Percentiles rank a stretch among this genome's conserved stretches.
Conservation (phyloP, 1,140 invertebrate species). For the Diachasma alloeum region DNA sequence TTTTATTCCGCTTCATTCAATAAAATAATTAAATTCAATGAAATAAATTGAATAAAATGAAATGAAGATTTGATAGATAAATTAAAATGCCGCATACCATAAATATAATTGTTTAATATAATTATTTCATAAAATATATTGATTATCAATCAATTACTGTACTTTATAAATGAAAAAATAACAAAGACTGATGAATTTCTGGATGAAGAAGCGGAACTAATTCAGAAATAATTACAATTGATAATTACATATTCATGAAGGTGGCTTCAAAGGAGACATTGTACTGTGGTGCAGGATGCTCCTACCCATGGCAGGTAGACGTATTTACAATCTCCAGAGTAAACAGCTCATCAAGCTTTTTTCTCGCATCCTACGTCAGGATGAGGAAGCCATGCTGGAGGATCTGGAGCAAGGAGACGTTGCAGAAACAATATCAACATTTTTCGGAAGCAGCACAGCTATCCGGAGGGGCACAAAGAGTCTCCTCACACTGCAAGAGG, state of each 20-base stretch:
- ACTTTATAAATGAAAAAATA: no score
- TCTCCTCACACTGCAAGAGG: slow-evolving; percentile 77
- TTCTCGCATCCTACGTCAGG: slow-evolving; percentile 77
- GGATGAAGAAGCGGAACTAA: not conserved
- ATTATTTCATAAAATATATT: no score
- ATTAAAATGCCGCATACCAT: no score
- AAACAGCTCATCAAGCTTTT: slow-evolving; percentile 92
- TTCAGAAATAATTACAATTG: not conserved
- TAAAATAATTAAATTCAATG: no score
- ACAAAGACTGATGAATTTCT: no score
- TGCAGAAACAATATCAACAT: slow-evolving; percentile 84
- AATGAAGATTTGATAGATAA: no score
- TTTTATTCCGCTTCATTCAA: no score
- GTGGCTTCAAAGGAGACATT: slow-evolving; percentile 79
- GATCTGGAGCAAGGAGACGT: slow-evolving; percentile 90
- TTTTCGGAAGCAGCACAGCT: slow-evolving; percentile 75
- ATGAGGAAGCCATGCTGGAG: slow-evolving; percentile 83
- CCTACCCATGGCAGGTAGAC: slow-evolving; percentile 82
- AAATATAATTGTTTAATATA: no score
- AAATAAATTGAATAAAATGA: no score
- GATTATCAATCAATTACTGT: no score
- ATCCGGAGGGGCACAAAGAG: slow-evolving; percentile 74
- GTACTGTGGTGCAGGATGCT: slow-evolving; percentile 85
- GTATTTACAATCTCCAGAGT: slow-evolving; percentile 91
- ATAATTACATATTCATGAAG: slow-evolving; percentile 47